Evolutionary conservation across 2,797 vertebrate genomes (phyloP), one percentile per base, ranked within the genome.

Genomic region (Lithobates sylvaticus): DNA sequence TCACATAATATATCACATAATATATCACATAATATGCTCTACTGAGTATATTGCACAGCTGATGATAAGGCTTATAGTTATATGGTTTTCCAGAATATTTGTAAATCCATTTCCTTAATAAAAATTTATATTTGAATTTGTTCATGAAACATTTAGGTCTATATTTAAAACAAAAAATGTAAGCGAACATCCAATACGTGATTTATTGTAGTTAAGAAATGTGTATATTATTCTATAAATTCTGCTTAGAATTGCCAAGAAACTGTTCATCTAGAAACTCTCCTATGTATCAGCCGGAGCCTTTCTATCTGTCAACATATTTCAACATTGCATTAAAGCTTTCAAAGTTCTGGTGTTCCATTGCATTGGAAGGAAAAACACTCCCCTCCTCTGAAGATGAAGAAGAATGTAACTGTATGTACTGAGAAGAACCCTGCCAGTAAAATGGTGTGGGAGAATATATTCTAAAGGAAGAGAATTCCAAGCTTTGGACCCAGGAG

Each of bases 221-320:
- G 69, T 85, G 84, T 85, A 73, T 85, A 78, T 79, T 85, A 79
- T 85, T 74, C 76, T 72, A 78, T 85, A 78, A 67, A 67, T 78
- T 85, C 69, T 85, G 39, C 65, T 16, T 26, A 36, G 76, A 67
- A 47, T 47, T 85, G 84, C 84, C 84, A 85, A 79, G 70, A 85
- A 85, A 44, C 76, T 85, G 76, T 79, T 85, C 68, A 73, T 54
- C 21, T 23, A 85, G 23, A 85, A 44, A 26, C 16, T 78, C 83
- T 69, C 67, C 27, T 50, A 84, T 69, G 64, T 70, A 76, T 76
- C 73, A 72, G 50, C 67, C 71, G 69, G 50, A 68, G 50, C 23
- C 29, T 73, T 85, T 78, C 39, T 39, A 26, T 50, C 76, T 73
- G 50, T 78, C 36, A 78, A 85, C 76, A 85, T 85, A 79, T 85